A percentile compares a stretch with the other conserved stretches of the same genome.
Conservation (phyloP, 2,113 vertebrate genomes). For the Maccullochella peelii region DNA sequence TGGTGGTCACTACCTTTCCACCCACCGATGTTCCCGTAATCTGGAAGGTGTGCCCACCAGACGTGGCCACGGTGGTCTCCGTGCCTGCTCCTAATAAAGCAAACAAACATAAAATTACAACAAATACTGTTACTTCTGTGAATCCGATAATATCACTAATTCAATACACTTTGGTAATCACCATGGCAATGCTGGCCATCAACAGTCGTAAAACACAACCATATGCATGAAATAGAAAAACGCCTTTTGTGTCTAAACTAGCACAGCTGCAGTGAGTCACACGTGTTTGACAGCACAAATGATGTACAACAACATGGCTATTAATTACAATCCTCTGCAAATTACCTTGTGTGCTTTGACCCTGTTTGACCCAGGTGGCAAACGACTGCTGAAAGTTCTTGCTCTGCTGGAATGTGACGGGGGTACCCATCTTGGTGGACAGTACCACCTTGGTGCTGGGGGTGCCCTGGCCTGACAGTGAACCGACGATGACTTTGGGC, state of each 20-base stretch:
- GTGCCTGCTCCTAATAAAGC: conserved; percentile 87
- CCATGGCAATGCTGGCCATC: background rate
- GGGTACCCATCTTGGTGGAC: conserved; percentile 94
- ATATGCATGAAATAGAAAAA: background rate
- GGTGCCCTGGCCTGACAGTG: conserved; percentile 87
- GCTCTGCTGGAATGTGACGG: conserved; percentile 98
- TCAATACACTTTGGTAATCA: background rate
- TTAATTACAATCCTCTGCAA: conserved; percentile 8
- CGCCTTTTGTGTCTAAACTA: background rate
- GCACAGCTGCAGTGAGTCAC: background rate
- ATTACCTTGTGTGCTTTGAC: conserved; percentile 93
- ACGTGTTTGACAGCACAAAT: background rate
- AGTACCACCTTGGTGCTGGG: conserved; percentile 94
- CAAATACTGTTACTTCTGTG: conserved; percentile 10
- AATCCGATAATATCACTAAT: background rate
- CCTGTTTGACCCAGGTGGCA: conserved; percentile 99
- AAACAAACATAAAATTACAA: conserved; percentile 54
- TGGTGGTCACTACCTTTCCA: conserved; percentile 95
- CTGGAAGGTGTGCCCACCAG: conserved; percentile 95
- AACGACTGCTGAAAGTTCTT: conserved; percentile 99
- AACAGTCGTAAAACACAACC: background rate
- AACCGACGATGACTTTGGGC: conserved; percentile 85
- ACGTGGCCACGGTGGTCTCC: conserved; percentile 90
- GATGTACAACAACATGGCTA: background rate
- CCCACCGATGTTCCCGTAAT: conserved; percentile 94